These are phyloP conservation scores for Ophioderma brevispina DNA, from an alignment of 35 echinoderm and acorn worm species.

Conservation along the genomic window DNA sequence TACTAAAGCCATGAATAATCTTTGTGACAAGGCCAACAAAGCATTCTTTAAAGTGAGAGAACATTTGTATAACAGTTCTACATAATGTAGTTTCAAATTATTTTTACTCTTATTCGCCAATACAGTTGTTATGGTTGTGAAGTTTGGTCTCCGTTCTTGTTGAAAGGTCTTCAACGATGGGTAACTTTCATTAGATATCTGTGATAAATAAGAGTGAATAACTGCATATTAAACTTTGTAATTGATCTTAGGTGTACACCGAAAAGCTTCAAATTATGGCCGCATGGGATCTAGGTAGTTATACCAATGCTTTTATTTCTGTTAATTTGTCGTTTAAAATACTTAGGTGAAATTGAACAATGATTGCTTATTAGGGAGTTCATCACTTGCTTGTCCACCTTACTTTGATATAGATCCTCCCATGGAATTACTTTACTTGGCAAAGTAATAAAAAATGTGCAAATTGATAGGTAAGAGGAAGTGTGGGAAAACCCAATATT, in stretches of 20 bases:
- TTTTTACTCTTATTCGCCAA: neutral
- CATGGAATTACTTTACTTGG: too few relatives aligned
- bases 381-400: too few relatives aligned
- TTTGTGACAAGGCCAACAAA: neutral
- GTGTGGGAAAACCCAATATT: too few relatives aligned
- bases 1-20: neutral
- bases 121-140: neutral
- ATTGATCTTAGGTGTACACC: neutral
- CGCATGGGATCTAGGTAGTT: neutral
- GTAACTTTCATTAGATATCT: neutral
- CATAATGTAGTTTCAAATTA: neutral
- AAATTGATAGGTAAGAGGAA: too few relatives aligned
- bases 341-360: too few relatives aligned
- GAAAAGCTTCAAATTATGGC: neutral
- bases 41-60: neutral
- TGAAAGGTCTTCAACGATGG: neutral
- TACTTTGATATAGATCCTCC: too few relatives aligned
- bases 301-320: neutral
- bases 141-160: neutral
- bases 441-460: too few relatives aligned
- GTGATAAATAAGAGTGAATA: neutral
- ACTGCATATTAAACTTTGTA: neutral
- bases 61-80: neutral
- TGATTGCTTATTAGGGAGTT: too few relatives aligned
- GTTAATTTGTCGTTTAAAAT: too few relatives aligned